A percentile compares a stretch with the other conserved stretches of the same genome.
These are phyloP conservation scores for Forbesichthys agassizii DNA, from an alignment of 2,113 vertebrate species.

Conservation along the genomic window DNA sequence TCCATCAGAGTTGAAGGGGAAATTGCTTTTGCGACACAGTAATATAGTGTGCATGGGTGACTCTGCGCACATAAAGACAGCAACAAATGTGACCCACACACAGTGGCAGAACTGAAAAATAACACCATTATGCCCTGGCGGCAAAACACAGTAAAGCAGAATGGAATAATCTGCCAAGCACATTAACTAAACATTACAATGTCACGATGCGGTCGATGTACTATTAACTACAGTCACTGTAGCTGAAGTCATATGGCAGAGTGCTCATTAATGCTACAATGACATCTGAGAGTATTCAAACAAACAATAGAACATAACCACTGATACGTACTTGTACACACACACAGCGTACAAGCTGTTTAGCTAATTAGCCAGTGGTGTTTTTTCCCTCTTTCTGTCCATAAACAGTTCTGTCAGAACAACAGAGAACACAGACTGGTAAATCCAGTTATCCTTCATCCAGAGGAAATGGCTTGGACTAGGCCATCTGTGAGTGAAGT, in stretches of 20 bases:
- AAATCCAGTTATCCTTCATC: slow-evolving; percentile 83
- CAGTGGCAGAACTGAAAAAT: slow-evolving; percentile 66
- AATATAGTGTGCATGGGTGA: slow-evolving; percentile 41
- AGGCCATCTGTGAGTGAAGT: slow-evolving; percentile 71
- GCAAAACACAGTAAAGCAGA: slow-evolving; percentile 53
- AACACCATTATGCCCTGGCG: slow-evolving; percentile 53
- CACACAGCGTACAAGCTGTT: neutral
- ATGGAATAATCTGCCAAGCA: slow-evolving; percentile 67
- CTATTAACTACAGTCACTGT: slow-evolving; percentile 55
- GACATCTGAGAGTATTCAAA: slow-evolving; percentile 31
- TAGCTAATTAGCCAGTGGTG: slow-evolving; percentile 56
- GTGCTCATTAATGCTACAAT: slow-evolving; percentile 37
- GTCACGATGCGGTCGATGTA: slow-evolving; percentile 60
- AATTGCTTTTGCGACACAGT: slow-evolving; percentile 49
- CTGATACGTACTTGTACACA: neutral
- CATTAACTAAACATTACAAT: slow-evolving; percentile 67
- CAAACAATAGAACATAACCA: neutral
- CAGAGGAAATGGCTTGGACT: slow-evolving; percentile 77
- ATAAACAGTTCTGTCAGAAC: slow-evolving; percentile 80
- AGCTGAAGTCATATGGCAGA: slow-evolving; percentile 34
- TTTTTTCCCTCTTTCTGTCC: slow-evolving; percentile 63
- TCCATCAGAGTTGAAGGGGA: slow-evolving; percentile 48
- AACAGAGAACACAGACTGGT: slow-evolving; percentile 75
- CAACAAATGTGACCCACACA: slow-evolving; percentile 42
- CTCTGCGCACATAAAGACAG: slow-evolving; percentile 25